These are phyloP conservation scores for Bettongia penicillata DNA, from an alignment of 2,113 vertebrate genomes.

Conservation along the genomic window DNA sequence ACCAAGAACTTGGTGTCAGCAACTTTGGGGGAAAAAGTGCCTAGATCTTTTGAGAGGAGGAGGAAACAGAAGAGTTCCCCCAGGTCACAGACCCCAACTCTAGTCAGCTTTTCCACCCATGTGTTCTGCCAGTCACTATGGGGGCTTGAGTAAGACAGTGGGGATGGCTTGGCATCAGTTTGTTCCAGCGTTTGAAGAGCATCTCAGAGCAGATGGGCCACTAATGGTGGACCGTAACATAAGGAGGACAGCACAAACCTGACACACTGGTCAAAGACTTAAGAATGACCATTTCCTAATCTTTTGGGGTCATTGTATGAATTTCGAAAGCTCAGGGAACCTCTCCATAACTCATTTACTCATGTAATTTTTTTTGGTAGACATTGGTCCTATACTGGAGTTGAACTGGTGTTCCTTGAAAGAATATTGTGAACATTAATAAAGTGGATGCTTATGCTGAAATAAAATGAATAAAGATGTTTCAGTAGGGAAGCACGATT, in stretches of 20 bases:
- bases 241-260: background rate
- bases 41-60: background rate
- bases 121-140: background rate
- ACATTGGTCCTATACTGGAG: background rate
- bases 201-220: background rate
- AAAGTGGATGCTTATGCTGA: conserved; percentile 22
- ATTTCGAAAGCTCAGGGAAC: conserved; percentile 8
- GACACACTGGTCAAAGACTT: background rate
- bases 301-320: background rate
- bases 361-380: background rate
- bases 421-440: conserved; percentile 35
- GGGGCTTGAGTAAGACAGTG: background rate
- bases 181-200: background rate
- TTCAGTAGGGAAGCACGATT: background rate
- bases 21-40: background rate
- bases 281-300: background rate
- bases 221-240: background rate
- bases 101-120: background rate
- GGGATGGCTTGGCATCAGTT: background rate
- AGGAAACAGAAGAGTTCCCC: background rate
- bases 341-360: conserved; percentile 6
- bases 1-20: background rate
- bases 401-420: background rate
- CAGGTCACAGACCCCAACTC: background rate
- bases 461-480: conserved; percentile 20